Base-by-base conservation (phyloP, 2,888 invertebrate species). In the Theretra japonica region DNA sequence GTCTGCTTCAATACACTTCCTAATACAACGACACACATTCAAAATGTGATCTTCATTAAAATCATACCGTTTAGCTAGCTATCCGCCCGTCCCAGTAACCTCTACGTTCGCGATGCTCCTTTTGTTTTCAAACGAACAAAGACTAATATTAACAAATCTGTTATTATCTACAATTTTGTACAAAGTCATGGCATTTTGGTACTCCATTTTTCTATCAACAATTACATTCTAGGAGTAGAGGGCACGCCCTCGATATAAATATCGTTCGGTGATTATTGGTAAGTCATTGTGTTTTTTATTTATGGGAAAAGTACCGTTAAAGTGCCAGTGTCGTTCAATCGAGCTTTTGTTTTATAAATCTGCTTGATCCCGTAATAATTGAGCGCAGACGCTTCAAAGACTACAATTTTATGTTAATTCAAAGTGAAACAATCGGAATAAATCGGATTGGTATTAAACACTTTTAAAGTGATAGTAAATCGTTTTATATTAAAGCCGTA, bases 11-110 rank as follows among this genome's bases (percentile, higher is more conserved):
- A 72, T 74, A 78, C 77, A 77, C 76, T 80, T 83, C 80, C 78
- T 79, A 80, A 78, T 77, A 77, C 70, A 74, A 75, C 78, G 79
- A 83, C 86, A 89, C 88, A 88, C 83, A 81, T 77, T 79, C 80
- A 81, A 78, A 83, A 83, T 50, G 50, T 60, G 69, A 68, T 69
- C 69, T 72, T 84, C 79, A 85, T 84, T 80, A 79, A 80, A 82
- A 84, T 82, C 82, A 77, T 74, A 77, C 75, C 77, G 79, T 82
- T 82, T 80, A 74, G 74, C 75, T 81, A 75, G 74, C 75, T 81
- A 76, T 82, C 83, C 83, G 7, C 4, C 28, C 25, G 89, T 83
- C 86, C 90, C 80, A 89, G 85, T 90, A 84, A 90, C 90, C 90
- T 86, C 82, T 77, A 74, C 80, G 77, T 83, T 84, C 84, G 80